Conservation (phyloP, 2,113 vertebrate species). For the Malurus melanocephalus region DNA sequence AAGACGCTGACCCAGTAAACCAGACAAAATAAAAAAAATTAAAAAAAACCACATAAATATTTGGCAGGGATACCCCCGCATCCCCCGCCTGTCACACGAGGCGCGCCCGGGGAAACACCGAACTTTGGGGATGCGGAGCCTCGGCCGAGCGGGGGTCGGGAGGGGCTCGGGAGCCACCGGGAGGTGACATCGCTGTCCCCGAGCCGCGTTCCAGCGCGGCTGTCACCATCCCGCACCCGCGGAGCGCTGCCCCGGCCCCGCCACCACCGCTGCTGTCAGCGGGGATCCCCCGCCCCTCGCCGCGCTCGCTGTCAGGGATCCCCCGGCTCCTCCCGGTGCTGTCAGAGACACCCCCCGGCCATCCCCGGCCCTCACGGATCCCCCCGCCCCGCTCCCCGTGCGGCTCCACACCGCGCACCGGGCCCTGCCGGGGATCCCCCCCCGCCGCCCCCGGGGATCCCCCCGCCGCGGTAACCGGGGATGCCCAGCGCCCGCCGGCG, state of each 20-base stretch:
- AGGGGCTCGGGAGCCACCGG: neutral
- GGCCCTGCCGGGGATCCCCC: too few relatives aligned
- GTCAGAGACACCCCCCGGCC: neutral
- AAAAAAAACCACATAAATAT: neutral
- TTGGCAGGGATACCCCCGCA: neutral
- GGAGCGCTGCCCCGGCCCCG: neutral
- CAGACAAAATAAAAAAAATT: rapidly evolving
- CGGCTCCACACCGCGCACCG: neutral
- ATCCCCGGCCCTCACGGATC: neutral
- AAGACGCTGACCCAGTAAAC: neutral
- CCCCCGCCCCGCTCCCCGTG: neutral
- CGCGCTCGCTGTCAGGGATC: neutral
- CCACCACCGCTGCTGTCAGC: neutral
- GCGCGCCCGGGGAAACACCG: neutral
- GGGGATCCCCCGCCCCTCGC: neutral
- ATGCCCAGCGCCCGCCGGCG: too few relatives aligned
- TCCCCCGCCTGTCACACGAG: neutral
- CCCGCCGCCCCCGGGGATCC: too few relatives aligned
- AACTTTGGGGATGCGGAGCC: neutral
- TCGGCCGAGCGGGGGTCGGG: neutral
- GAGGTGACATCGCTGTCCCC: neutral
- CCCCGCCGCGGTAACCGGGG: too few relatives aligned
- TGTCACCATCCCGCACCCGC: neutral
- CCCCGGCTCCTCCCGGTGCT: neutral
- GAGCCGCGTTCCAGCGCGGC: neutral